These are phyloP conservation scores for Stomatorhinus ivindoensis DNA, from an alignment of 2,113 vertebrate species.

Conservation along the genomic window DNA sequence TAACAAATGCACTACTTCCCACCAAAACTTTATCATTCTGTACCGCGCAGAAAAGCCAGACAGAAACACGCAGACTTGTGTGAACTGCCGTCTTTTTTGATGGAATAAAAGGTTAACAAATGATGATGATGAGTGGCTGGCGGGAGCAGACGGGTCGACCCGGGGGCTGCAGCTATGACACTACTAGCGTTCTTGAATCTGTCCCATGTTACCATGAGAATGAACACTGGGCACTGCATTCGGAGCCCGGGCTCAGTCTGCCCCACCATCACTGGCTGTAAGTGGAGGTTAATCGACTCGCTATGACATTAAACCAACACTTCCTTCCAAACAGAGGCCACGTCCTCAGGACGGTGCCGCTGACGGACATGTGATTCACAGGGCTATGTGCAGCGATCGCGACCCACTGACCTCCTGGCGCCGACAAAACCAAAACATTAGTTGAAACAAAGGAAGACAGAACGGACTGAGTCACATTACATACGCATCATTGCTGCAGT, in stretches of 20 bases:
- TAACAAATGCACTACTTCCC: neutral
- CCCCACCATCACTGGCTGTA: neutral
- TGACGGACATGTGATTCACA: neutral
- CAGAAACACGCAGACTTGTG: neutral
- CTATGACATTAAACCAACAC: neutral
- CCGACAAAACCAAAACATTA: neutral
- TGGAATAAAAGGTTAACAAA: slow-evolving; percentile 2
- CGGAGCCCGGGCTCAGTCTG: neutral
- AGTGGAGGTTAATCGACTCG: neutral
- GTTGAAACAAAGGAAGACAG: neutral
- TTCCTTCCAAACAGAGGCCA: neutral
- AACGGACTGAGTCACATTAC: neutral
- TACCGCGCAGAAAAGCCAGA: neutral
- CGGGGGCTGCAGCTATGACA: neutral
- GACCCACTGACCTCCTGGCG: neutral
- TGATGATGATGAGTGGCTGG: neutral
- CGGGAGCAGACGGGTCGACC: neutral
- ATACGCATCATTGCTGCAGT: neutral
- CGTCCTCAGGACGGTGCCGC: neutral
- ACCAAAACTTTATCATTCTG: neutral
- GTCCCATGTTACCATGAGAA: neutral
- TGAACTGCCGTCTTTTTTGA: neutral
- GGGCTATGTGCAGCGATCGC: neutral
- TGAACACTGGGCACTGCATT: neutral
- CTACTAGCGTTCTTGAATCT: slow-evolving; percentile 13